Evolutionary conservation across 1,140 invertebrate genomes (phyloP), one percentile per base, ranked within the genome.

Genomic region (Ostrea denselamellosa): DNA sequence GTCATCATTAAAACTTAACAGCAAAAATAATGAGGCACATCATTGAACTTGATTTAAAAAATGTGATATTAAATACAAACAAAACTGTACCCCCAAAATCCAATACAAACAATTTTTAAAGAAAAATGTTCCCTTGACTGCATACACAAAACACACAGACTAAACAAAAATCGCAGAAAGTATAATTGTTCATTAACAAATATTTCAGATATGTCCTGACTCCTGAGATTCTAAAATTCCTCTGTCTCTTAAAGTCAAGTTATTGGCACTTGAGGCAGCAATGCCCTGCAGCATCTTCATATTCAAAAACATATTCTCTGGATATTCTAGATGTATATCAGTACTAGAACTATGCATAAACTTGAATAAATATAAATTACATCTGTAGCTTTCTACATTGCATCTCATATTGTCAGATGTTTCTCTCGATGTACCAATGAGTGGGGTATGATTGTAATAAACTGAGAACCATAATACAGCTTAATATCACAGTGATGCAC

Each of bases 331-430:
- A 62, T 62, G 56, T 62, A 62, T 77, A 77, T 77, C 68, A 77
- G 68, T 8, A 28, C 68, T 77, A 77, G 25, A 28, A 77, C 68
- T 77, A 77, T 77, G 28, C 25, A 28, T 77, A 77, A 71, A 77
- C 12, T 77, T 28, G n/a, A 62, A 62, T 5, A 19, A 71, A 71
- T 71, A 71, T 77, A 77, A 22, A 77, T 5, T 14, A 28, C 28
- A 77, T 77, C 34, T 77, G 68, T 77, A 77, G 68, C 68, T 77
- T 44, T 77, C 68, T 77, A 77, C 68, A 77, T 77, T 77, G 68
- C 68, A 77, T 77, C 68, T 25, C 22, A 14, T 77, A 28, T 25
- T 77, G 17, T 34, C 14, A 34, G 17, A 77, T 10, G 25, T 77
- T 12, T 34, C 14, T 28, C 28, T 77, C 28, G 28, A 77, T 77